Percentiles rank a stretch among this genome's conserved stretches.
These are phyloP conservation scores for Colletes collaris DNA, from an alignment of 2,888 invertebrate genomes.

Conservation along the genomic window DNA sequence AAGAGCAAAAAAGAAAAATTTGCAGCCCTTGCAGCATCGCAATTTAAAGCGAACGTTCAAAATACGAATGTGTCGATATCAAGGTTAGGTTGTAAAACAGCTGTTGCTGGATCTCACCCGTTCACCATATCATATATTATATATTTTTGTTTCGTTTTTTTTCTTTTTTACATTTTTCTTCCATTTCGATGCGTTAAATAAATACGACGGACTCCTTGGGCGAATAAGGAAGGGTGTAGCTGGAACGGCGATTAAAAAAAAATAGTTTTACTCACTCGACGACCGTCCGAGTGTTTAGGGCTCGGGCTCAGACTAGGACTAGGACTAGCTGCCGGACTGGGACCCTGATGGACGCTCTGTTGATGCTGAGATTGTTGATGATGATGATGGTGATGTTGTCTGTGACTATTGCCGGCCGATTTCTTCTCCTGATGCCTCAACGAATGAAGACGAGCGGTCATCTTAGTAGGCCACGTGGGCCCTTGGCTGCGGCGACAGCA, in stretches of 20 bases:
- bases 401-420: constrained; percentile 71
- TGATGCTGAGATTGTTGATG: constrained; percentile 69
- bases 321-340: constrained; percentile 78
- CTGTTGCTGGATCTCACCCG: too few relatives aligned
- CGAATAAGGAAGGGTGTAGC: neutral
- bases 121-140: too few relatives aligned
- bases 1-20: neutral
- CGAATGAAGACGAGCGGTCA: constrained; percentile 82
- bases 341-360: constrained; percentile 68
- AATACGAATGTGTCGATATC: too few relatives aligned
- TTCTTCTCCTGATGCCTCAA: constrained; percentile 82
- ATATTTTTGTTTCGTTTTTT: neutral
- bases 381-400: constrained; percentile 70
- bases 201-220: neutral
- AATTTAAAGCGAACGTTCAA: too few relatives aligned
- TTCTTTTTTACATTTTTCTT: too few relatives aligned
- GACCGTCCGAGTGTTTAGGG: constrained; percentile 82
- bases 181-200: neutral
- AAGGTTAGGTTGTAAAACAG: too few relatives aligned
- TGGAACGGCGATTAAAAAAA: too few relatives aligned
- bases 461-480: constrained; percentile 80
- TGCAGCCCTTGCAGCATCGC: neutral
- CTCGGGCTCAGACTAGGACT: constrained; percentile 80
- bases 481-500: constrained; percentile 64
- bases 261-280: constrained; percentile 76